Conservation (phyloP, 2,113 vertebrate species). For the Gnathonemus longibarbis region DNA sequence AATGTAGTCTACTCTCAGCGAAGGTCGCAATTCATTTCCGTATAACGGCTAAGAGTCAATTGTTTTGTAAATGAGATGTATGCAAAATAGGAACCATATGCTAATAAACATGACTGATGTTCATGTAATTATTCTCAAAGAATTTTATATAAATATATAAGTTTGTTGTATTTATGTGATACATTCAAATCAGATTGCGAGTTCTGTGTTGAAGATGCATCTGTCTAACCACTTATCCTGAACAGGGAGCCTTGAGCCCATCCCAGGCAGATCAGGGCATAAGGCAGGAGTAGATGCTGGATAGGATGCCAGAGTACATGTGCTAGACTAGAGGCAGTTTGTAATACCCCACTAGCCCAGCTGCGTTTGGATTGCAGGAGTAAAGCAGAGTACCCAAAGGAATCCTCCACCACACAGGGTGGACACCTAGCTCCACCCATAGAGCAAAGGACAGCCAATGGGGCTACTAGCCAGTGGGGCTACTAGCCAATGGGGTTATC, state of each 20-base stretch:
- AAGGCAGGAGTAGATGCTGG: background rate
- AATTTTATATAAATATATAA: background rate
- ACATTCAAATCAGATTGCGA: background rate
- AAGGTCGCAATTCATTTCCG: constrained; percentile 74
- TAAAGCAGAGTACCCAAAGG: background rate
- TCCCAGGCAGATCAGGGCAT: background rate
- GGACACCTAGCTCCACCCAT: background rate
- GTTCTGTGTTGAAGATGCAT: background rate
- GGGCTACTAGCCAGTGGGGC: background rate
- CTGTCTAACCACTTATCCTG: background rate
- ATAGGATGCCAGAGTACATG: background rate
- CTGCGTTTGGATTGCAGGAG: background rate
- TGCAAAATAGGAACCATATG: constrained; percentile 55
- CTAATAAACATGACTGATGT: background rate
- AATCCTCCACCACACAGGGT: background rate
- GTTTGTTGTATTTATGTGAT: background rate
- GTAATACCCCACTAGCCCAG: background rate
- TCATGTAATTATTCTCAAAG: background rate
- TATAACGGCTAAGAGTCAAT: constrained; percentile 71
- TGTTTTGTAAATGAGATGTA: constrained; percentile 72
- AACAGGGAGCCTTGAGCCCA: background rate
- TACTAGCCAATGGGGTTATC: background rate
- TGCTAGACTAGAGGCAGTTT: background rate
- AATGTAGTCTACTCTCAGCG: constrained; percentile 68
- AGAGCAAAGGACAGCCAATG: background rate